Conservation (phyloP, 2,113 vertebrate genomes). For the mouse (Mus musculus) region GRCm39 chrX:154408001-154408500, state of each 20-base stretch:
- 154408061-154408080: background rate
- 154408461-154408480: conserved; percentile 78
- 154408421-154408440: conserved; percentile 23
- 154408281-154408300: background rate
- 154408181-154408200: conserved; percentile 57
- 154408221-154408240: conserved; percentile 19
- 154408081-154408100: background rate
- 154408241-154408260: background rate
- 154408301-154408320: background rate
- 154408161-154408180: conserved; percentile 60
- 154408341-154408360: background rate
- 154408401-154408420: background rate
- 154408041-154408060: background rate
- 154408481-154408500: conserved; percentile 79
- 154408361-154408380: background rate
- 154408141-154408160: conserved; percentile 20
- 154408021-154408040: background rate
- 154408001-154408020: background rate
- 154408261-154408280: background rate
- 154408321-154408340: background rate
- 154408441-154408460: conserved; percentile 33
- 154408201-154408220: conserved; percentile 71
- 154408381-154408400: background rate
- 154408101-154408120: background rate
- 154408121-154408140: conserved; percentile 41